Evolutionary conservation across 2,888 invertebrate species (phyloP).

Genomic region (Digitonthophagus gazella): DNA sequence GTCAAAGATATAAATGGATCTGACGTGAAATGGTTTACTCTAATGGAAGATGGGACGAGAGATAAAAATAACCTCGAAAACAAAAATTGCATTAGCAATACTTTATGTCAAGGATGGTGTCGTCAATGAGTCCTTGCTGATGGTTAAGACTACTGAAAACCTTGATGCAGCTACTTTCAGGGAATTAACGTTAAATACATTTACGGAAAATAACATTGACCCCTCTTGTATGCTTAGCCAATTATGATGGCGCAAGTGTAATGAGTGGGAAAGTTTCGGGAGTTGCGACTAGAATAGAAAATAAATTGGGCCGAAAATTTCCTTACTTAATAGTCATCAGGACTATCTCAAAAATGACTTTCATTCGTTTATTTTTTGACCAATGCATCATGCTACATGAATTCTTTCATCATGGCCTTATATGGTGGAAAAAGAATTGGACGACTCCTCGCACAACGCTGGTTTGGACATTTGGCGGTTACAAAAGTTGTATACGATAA

Average conservation of each 20-base stretch:
- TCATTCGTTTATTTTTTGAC: conserved; percentile 23
- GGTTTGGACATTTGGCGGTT: conserved; percentile 25
- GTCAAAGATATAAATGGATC: conserved; percentile 19
- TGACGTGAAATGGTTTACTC: conserved; percentile 24
- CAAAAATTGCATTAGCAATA: conserved; percentile 23
- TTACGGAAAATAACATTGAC: conserved; percentile 23
- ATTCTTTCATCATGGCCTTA: conserved; percentile 21
- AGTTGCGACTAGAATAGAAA: conserved; percentile 18
- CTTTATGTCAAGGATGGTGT: conserved; percentile 22
- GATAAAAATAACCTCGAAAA: conserved; percentile 26
- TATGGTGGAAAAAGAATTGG: conserved; percentile 24
- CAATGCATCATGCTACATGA: conserved; percentile 21
- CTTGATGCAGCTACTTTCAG: conserved; percentile 22
- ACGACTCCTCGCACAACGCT: conserved; percentile 24
- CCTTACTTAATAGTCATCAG: conserved; percentile 19
- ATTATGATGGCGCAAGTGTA: conserved; percentile 25
- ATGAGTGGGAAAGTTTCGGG: conserved; percentile 14
- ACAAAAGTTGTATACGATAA: conserved; percentile 27
- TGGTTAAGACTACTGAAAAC: conserved; percentile 3
- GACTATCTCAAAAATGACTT: conserved; percentile 19
- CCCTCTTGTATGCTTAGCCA: conserved; percentile 21
- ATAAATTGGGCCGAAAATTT: conserved; percentile 21
- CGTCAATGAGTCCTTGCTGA: conserved; percentile 1
- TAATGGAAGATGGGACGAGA: conserved; percentile 25
- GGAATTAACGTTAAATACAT: conserved; percentile 19